Percentiles rank a stretch among this genome's conserved stretches.
These are phyloP conservation scores for Trachymyrmex cornetzi DNA, from an alignment of 1,140 invertebrate species.

Conservation along the genomic window DNA sequence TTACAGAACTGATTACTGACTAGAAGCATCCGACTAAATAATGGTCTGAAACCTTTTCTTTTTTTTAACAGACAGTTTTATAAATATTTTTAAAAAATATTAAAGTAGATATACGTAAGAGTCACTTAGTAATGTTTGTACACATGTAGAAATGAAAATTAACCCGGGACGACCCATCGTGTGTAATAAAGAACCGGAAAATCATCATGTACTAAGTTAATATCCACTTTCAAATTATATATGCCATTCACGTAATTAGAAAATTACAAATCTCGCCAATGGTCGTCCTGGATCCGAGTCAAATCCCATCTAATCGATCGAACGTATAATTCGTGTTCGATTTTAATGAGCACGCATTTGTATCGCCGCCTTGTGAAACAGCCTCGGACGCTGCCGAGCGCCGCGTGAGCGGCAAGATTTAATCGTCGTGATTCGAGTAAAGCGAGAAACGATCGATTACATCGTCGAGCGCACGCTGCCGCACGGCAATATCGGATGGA, in stretches of 20 bases:
- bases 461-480: constrained; percentile 41
- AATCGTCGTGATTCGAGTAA: constrained; percentile 65
- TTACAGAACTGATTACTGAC: too few species aligned
- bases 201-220: not conserved
- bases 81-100: too few species aligned
- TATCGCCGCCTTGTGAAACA: constrained; percentile 28
- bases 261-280: constrained; percentile 12
- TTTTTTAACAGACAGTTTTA: too few species aligned
- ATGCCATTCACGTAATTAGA: constrained; percentile 32
- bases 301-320: constrained; percentile 16
- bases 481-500: constrained; percentile 61
- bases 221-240: not conserved
- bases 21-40: too few species aligned
- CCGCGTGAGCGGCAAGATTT: constrained; percentile 54
- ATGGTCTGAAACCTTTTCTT: too few species aligned
- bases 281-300: not conserved
- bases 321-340: constrained; percentile 20
- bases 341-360: constrained; percentile 44
- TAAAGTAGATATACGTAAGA: too few species aligned
- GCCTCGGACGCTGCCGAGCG: constrained; percentile 1
- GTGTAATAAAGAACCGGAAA: too few species aligned
- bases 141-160: too few species aligned
- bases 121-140: too few species aligned
- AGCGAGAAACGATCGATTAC: constrained; percentile 70
- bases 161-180: too few species aligned